A percentile compares a stretch with the other conserved stretches of the same genome.
These are phyloP conservation scores for Tenthredo scrophulariae DNA, from an alignment of 2,888 invertebrate species.

Conservation along the genomic window DNA sequence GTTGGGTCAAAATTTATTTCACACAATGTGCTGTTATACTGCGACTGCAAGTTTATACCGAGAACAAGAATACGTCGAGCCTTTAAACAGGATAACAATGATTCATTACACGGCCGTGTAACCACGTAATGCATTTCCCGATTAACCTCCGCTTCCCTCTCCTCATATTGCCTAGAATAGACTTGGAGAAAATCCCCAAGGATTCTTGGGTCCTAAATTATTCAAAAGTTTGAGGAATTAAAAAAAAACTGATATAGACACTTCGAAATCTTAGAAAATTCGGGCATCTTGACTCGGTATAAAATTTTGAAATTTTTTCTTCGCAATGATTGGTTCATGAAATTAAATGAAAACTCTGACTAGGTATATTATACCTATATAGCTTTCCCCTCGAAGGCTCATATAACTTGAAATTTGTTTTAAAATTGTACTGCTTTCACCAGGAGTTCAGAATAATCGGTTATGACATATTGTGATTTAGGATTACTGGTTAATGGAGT, in stretches of 20 bases:
- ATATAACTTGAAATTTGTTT: not conserved
- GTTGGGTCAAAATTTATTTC: conserved; percentile 39
- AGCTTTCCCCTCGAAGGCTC: not conserved
- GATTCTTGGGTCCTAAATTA: not conserved
- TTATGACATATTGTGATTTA: conserved; percentile 8
- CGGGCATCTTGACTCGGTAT: not conserved
- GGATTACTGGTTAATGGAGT: not conserved
- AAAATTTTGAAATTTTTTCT: not conserved
- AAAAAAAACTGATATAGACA: no score
- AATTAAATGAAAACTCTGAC: not conserved
- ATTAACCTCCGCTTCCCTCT: not conserved
- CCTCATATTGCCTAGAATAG: not conserved
- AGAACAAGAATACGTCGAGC: not conserved
- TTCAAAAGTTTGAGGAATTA: no score
- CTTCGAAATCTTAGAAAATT: no score
- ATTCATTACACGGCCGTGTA: not conserved
- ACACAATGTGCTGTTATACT: not conserved
- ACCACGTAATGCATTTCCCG: not conserved
- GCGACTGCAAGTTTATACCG: not conserved
- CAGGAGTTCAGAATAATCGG: not conserved
- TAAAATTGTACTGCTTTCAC: conserved; percentile 4
- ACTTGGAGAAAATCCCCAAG: not conserved
- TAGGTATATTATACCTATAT: not conserved
- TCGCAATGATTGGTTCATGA: not conserved
- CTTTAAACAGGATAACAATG: conserved; percentile 12